Evolutionary conservation across 30 jellyfish, hydroid and myxozoan species (phyloP).

Genomic region (Turritopsis dohrnii): DNA sequence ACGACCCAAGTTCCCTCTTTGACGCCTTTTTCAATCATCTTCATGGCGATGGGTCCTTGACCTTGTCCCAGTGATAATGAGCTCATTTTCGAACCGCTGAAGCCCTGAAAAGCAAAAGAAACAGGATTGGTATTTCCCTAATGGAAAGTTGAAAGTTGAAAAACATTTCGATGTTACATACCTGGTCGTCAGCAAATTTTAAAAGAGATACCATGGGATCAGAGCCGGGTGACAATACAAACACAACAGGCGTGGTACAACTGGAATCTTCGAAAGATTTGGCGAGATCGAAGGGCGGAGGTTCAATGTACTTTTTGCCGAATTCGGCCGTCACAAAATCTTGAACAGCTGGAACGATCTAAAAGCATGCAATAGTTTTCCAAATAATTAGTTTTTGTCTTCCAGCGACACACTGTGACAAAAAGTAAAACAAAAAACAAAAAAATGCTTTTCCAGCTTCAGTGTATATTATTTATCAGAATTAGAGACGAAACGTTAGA

Average conservation of each 20-base stretch:
- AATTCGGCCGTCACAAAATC: conserved; percentile 71
- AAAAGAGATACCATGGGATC: conserved; percentile 94
- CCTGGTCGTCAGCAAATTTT: conserved; percentile 97
- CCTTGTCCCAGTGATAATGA: conserved; percentile 98
- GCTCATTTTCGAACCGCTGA: conserved; percentile 89
- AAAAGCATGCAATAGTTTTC: neutral
- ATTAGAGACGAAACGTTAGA: too few species aligned
- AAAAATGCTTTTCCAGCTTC: too few species aligned
- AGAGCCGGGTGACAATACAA: conserved; percentile 92
- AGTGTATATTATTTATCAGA: too few species aligned
- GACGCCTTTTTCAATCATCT: conserved; percentile 89
- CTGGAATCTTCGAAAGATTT: conserved; percentile 93
- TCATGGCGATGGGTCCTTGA: conserved; percentile 98
- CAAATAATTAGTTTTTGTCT: neutral
- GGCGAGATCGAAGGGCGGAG: conserved; percentile 95
- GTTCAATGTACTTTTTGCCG: conserved; percentile 92
- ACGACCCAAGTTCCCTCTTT: conserved; percentile 97
- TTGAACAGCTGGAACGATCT: conserved; percentile 97
- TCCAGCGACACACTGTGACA: too few species aligned
- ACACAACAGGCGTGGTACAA: conserved; percentile 83
- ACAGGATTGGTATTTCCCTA: neutral
- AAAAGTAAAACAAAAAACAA: too few species aligned
- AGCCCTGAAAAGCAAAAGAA: conserved; percentile 48
- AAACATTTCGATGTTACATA: neutral
- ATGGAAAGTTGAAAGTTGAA: neutral